Conservation (phyloP, 92 coral and sea anemone genomes). For the Ricordea florida region DNA sequence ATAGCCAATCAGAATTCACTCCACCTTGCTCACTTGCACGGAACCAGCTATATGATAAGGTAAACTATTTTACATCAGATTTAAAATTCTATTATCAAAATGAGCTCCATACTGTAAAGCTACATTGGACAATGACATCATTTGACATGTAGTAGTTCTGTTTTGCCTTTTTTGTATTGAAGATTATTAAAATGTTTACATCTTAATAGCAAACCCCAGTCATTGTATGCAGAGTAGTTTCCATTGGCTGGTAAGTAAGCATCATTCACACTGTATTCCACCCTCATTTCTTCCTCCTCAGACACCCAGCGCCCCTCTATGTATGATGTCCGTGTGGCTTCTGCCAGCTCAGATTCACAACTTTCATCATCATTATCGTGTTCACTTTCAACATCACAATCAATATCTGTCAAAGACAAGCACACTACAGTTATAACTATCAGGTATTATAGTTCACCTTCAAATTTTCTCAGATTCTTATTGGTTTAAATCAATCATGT, state of each 20-base stretch:
- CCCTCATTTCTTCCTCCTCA: constrained; percentile 67
- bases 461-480: no score
- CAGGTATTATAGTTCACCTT: no score
- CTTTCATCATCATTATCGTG: constrained; percentile 65
- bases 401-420: constrained; percentile 50
- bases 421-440: neutral
- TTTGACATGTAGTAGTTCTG: no score
- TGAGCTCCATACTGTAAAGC: no score
- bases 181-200: neutral
- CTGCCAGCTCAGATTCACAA: constrained; percentile 89
- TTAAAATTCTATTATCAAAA: no score
- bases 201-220: constrained; percentile 69
- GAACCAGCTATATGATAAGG: no score
- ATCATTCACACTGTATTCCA: constrained; percentile 81
- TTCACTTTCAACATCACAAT: constrained; percentile 55
- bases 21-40: no score
- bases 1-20: no score
- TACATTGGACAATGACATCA: no score
- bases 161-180: no score
- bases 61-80: no score
- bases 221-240: constrained; percentile 77
- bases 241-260: constrained; percentile 78
- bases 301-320: constrained; percentile 94
- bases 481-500: no score
- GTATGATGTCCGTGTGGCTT: constrained; percentile 95